phyloP scores from a whole-genome alignment of 2,888 invertebrate species.

The Lottia gigantea region DNA sequence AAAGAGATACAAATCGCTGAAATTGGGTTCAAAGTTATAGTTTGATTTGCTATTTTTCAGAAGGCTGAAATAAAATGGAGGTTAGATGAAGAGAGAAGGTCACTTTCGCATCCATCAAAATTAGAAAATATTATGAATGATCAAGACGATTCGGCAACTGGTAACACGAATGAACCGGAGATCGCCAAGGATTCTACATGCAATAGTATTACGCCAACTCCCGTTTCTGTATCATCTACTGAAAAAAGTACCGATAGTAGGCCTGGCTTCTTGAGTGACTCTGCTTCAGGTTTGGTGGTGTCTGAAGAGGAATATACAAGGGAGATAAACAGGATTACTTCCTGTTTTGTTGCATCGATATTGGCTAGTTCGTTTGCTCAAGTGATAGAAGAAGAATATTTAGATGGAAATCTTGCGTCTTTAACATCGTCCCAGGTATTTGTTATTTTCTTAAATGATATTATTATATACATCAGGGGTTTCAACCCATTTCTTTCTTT shows the following conservation, averaged over 20 bases:
- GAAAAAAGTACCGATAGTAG: not conserved
- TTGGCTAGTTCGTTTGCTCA: constrained; percentile 40
- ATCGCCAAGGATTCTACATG: not conserved
- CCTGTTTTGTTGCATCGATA: constrained; percentile 40
- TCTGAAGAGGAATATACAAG: constrained; percentile 31
- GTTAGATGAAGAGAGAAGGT: constrained; percentile 14
- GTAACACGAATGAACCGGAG: not conserved
- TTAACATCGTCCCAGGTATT: constrained; percentile 35
- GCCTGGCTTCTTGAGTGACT: not conserved
- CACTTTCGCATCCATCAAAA: not conserved
- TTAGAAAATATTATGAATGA: not conserved
- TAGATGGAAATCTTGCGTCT: constrained; percentile 17
- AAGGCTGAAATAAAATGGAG: constrained; percentile 33
- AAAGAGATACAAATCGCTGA: too few species aligned
- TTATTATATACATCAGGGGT: too few species aligned
- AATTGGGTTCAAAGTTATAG: not conserved
- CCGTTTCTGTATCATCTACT: not conserved
- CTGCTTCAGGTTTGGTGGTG: not conserved
- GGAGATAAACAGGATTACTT: constrained; percentile 32
- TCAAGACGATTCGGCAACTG: too few species aligned
- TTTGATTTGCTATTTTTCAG: constrained; percentile 18
- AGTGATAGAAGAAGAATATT: constrained; percentile 30
- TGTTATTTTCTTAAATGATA: not conserved
- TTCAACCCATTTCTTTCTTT: too few species aligned
- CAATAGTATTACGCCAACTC: not conserved